Percentiles rank a stretch among this genome's conserved stretches.
Conservation (phyloP, 2,888 invertebrate species). For the Xylophagus ater region DNA sequence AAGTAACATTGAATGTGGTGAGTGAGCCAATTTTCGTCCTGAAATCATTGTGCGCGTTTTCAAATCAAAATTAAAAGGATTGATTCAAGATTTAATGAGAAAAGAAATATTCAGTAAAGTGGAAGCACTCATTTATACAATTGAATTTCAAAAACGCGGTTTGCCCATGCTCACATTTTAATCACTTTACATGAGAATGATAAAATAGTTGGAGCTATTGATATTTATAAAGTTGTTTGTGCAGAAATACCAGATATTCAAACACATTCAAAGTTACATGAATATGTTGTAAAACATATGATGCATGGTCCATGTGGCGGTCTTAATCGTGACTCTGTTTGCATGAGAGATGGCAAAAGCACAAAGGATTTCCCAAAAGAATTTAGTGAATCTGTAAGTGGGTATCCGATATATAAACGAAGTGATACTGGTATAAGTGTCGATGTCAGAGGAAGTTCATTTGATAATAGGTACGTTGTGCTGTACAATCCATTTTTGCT, state of each 20-base stretch:
- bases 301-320: slow-evolving; percentile 19
- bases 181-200: slow-evolving; percentile 20
- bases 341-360: slow-evolving; percentile 19
- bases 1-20: slow-evolving; percentile 22
- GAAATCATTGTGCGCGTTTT: slow-evolving; percentile 30
- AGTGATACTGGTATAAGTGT: slow-evolving; percentile 18
- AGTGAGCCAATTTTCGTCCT: slow-evolving; percentile 25
- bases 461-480: slow-evolving; percentile 30
- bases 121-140: slow-evolving; percentile 20
- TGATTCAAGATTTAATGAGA: slow-evolving; percentile 19
- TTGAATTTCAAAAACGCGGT: slow-evolving; percentile 29
- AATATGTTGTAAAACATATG: slow-evolving; percentile 14
- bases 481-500: slow-evolving; percentile 22
- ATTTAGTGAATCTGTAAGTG: slow-evolving; percentile 21
- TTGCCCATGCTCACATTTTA: slow-evolving; percentile 23
- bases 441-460: slow-evolving; percentile 12
- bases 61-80: slow-evolving; percentile 23
- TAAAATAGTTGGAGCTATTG: not conserved
- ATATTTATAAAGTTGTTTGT: slow-evolving; percentile 15
- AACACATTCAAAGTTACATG: slow-evolving; percentile 12
- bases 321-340: slow-evolving; percentile 11
- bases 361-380: slow-evolving; percentile 25
- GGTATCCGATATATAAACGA: slow-evolving; percentile 23
- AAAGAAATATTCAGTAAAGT: slow-evolving; percentile 13
- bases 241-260: slow-evolving; percentile 17